Evolutionary conservation across 2,888 invertebrate genomes (phyloP), one percentile per base, ranked within the genome.

Genomic region (Drosophila aldrichi): DNA sequence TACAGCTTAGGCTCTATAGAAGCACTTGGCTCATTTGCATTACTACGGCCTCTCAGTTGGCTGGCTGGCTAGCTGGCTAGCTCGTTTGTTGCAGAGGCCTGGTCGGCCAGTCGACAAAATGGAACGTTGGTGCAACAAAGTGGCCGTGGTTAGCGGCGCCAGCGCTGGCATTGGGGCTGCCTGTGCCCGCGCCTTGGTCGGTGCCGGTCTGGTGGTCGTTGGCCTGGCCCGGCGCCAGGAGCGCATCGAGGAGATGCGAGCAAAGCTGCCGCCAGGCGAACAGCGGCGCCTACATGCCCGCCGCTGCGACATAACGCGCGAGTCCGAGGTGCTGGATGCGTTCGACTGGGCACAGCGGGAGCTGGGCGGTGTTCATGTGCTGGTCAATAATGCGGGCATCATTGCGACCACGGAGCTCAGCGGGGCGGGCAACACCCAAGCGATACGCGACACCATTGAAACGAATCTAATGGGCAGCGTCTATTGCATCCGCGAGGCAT

Each of bases 61-160:
- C 56, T 16, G 25, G 43, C 55, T 14, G 22, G 16, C 22, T 22
- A 3, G 22, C 0, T 3, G n/a, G 54, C n/a, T 38, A 10, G 29
- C n/a, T 38, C 22, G 22, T 10, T 25, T 0, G 36, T 3, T 38
- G 32, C 55, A 20, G 43, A 12, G 2, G 18, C 40, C 25, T 14
- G 43, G 41, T 46, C n/a, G 20, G 41, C 51, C 29, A 66, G 43
- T 43, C 58, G 67, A 5, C 40, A 73, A 32, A 57, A 94, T 95
- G 94, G 94, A 95, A 51, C 94, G 95, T 63, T 95, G 95, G 95
- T 81, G 84, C 8, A 95, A 94, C 62, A 94, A 94, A 90, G 94
- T 95, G 0, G 95, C 95, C 1, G 93, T 95, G 51, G 95, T 95
- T 52, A 95, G 95, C 5, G 95, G 95, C 46, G 95, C 95, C 20